A percentile compares a stretch with the other conserved stretches of the same genome.
Conservation (phyloP, 1,140 invertebrate genomes). For the Drosophila sechellia region DNA sequence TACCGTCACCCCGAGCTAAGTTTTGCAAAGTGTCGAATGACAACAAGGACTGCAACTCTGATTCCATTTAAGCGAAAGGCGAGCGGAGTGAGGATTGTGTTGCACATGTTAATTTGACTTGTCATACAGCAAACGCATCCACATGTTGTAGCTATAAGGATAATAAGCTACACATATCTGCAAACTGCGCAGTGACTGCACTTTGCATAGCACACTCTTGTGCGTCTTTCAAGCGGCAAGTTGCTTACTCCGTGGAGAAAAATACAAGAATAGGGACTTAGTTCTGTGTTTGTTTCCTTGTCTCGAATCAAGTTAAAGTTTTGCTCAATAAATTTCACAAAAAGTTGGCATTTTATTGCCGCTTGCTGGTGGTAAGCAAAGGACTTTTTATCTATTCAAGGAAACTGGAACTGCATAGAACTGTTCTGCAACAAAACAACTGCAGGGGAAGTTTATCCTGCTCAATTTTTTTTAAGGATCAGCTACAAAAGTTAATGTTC, state of each 20-base stretch:
- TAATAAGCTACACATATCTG: constrained; percentile 52
- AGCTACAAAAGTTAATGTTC: not conserved
- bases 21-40: constrained; percentile 50
- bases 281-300: constrained; percentile 20
- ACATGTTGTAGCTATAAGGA: constrained; percentile 47
- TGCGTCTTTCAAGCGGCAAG: constrained; percentile 31
- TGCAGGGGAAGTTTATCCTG: constrained; percentile 4
- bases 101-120: constrained; percentile 74
- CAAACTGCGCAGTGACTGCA: constrained; percentile 45
- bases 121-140: constrained; percentile 66
- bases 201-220: constrained; percentile 58
- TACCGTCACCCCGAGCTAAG: constrained; percentile 61
- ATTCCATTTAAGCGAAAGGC: constrained; percentile 18
- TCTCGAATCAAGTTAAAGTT: constrained; percentile 49
- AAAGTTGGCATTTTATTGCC: constrained; percentile 48
- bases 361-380: constrained; percentile 40
- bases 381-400: constrained; percentile 37
- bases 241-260: constrained; percentile 2
- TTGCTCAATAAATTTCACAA: constrained; percentile 44
- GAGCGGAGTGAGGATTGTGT: constrained; percentile 32
- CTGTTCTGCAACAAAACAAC: constrained; percentile 11
- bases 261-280: not conserved
- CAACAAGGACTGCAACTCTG: constrained; percentile 16
- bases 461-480: not conserved
- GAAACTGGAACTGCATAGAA: constrained; percentile 15